A percentile compares a stretch with the other conserved stretches of the same genome.
phyloP scores from a whole-genome alignment of 2,888 invertebrate genomes.

The Laspeyria flexula region DNA sequence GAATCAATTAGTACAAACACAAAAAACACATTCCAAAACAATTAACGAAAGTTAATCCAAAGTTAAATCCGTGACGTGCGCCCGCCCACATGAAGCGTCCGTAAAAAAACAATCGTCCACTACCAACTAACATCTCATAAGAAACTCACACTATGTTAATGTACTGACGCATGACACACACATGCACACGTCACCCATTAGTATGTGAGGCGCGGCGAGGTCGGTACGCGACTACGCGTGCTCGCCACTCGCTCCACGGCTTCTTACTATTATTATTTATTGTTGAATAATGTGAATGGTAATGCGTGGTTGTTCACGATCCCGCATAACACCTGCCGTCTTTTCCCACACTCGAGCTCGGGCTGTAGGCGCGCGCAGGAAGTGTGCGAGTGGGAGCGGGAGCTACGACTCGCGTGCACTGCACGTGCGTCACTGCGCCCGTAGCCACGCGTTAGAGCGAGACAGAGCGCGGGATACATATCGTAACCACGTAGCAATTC shows the following conservation, averaged over 20 bases:
- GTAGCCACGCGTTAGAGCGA: constrained; percentile 51
- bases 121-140: constrained; percentile 52
- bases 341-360: constrained; percentile 85
- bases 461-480: constrained; percentile 60
- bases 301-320: constrained; percentile 87
- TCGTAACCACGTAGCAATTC: constrained; percentile 44
- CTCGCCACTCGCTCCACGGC: constrained; percentile 84
- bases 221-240: constrained; percentile 83
- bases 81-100: constrained; percentile 78
- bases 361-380: constrained; percentile 77
- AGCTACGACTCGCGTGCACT: constrained; percentile 66
- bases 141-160: constrained; percentile 42
- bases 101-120: constrained; percentile 64
- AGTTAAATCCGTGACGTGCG: constrained; percentile 75
- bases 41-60: constrained; percentile 76
- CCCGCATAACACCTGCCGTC: constrained; percentile 87
- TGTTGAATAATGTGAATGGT: constrained; percentile 86
- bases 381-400: constrained; percentile 75
- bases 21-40: constrained; percentile 70
- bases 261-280: constrained; percentile 86
- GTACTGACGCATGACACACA: constrained; percentile 65
- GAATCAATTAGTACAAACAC: constrained; percentile 60
- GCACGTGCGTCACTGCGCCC: constrained; percentile 68
- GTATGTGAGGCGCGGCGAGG: constrained; percentile 72
- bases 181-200: constrained; percentile 66